Evolutionary conservation across 2,797 vertebrate species (phyloP), one percentile per base, ranked within the genome.

Genomic region (Scarus forsteni): DNA sequence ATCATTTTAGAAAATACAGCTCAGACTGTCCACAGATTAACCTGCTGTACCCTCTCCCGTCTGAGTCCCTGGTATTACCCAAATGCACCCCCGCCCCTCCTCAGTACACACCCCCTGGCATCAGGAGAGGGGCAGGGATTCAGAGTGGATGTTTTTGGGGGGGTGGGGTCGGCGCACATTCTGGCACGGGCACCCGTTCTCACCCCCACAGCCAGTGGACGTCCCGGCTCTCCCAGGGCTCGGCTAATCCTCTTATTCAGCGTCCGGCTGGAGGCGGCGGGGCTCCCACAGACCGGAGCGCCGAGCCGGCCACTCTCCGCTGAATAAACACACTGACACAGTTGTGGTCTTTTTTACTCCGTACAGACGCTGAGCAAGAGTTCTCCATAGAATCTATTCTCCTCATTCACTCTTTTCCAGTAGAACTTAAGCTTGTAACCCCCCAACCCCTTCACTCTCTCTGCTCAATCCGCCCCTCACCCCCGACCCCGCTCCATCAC

Each of bases 231-330:
- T 90, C 85, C 77, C 79, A 88, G 79, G 79, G 67, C 77, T 84
- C 67, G 44, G 67, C 67, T 93, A 93, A 93, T 93, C 92, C 91
- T 92, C 89, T 93, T 91, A 92, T 85, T 89, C 81, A 88, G 61
- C 48, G 64, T 80, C 84, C 73, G 85, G 79, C 81, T 83, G 80
- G 73, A 70, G 80, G 76, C 70, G 74, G 85, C 45, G 48, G 73
- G 81, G 75, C 80, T 88, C 80, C 81, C 79, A 85, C 81, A 85
- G 82, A 75, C 81, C 57, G 34, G 57, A 67, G 79, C 35, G 73
- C 79, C 8, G 83, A 84, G 73, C 75, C 72, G 77, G 71, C 80
- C 87, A 71, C 86, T 87, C 79, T 87, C 79, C 59, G 45, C 66
- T 89, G 71, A 85, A 88, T 81, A 84, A 84, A 90, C 83, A 90